Base-by-base conservation (phyloP, 2,113 vertebrate genomes). In the Cercopithecus mona region DNA sequence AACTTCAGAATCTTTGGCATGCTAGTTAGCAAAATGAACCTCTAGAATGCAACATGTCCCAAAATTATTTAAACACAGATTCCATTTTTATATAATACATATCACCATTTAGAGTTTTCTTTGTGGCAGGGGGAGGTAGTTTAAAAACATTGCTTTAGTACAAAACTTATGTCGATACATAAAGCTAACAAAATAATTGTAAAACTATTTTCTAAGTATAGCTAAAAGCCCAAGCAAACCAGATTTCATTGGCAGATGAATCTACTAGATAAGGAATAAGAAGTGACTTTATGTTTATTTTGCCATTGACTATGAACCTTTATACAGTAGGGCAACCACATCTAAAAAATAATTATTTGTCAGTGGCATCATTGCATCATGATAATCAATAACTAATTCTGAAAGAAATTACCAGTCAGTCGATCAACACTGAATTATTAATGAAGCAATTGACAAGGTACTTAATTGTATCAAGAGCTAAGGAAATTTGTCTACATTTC, bases 361-460 rank as follows among this genome's bases (percentile, higher is more conserved):
- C 50, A 81, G 2, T 27, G 61, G 3, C 32, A 70, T 88, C 32
- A 57, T 6, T 88, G 40, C 1, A 40, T 80, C 16, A 52, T 61
- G 55, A 52, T 88, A 88, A 89, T 92, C 93, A 94, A 86, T 85
- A 43, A 48, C n/a, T 52, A 88, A 61, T 84, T 94, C 70, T 75
- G n/a, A 57, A 18, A 88, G 61, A 76, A 95, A 75, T 40, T 88
- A 59, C 52, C 12, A 25, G 14, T 52, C 12, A 25, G 14, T 93
- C 35, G 68, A 64, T 93, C 82, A 91, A 88, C 45, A 89, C 32
- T 85, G 50, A 91, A 55, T 85, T 88, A 92, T 70, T 95, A 76
- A 50, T 93, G 70, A 85, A 80, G 73, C 85, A 88, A 91, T 88
- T 88, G 78, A 85, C 52, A 86, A 59, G 10, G 2, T 73, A 50